Conservation (phyloP, 2,888 invertebrate species). For the Timema podura region DNA sequence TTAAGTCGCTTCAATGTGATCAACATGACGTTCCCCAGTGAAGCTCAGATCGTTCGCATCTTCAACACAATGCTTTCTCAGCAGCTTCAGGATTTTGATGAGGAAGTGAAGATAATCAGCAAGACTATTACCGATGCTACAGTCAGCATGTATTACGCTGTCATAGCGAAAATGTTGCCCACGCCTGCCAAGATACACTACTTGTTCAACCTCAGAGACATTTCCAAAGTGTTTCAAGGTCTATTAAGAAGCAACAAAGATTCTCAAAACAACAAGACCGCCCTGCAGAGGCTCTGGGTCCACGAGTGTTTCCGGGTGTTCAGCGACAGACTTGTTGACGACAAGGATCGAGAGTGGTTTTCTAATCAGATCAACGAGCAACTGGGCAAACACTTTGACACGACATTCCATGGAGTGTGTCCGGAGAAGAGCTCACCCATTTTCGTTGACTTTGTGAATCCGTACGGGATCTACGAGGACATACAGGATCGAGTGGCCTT, state of each 20-base stretch:
- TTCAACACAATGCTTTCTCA: slow-evolving; percentile 81
- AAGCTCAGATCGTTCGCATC: slow-evolving; percentile 71
- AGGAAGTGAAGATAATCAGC: slow-evolving; percentile 66
- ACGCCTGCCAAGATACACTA: slow-evolving; percentile 89
- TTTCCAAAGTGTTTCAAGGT: slow-evolving; percentile 76
- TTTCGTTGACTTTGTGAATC: slow-evolving; percentile 78
- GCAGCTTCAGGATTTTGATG: slow-evolving; percentile 71
- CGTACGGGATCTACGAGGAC: slow-evolving; percentile 75
- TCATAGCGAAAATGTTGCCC: slow-evolving; percentile 71
- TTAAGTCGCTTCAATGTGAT: slow-evolving; percentile 72
- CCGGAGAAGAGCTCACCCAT: slow-evolving; percentile 64
- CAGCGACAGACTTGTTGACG: slow-evolving; percentile 75
- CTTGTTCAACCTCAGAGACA: slow-evolving; percentile 82
- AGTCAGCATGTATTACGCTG: slow-evolving; percentile 71
- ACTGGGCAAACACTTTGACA: slow-evolving; percentile 73
- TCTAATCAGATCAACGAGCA: slow-evolving; percentile 63
- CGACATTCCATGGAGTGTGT: slow-evolving; percentile 75
- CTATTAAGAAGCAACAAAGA: slow-evolving; percentile 72
- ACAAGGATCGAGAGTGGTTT: slow-evolving; percentile 75
- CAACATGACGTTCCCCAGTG: slow-evolving; percentile 78
- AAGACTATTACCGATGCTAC: slow-evolving; percentile 64
- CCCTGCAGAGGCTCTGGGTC: slow-evolving; percentile 77
- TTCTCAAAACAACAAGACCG: slow-evolving; percentile 65
- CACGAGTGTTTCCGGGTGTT: slow-evolving; percentile 85
- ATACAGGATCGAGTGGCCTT: slow-evolving; percentile 59